Base-by-base conservation (phyloP, 2,797 vertebrate species). In the Tragelaphus oryx region DNA sequence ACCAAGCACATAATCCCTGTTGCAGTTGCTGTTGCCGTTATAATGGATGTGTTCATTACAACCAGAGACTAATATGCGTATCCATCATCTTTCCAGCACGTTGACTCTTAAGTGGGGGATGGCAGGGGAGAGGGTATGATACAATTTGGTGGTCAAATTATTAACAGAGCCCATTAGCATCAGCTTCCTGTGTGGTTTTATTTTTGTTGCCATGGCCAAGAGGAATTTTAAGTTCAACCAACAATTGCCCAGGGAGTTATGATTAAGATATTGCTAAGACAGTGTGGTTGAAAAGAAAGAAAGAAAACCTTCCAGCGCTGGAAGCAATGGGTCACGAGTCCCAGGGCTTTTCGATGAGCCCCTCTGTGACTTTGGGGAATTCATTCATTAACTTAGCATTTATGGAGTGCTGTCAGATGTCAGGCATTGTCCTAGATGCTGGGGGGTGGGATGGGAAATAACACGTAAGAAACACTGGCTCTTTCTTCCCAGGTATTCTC, bases 31-130 rank as follows among this genome's bases (percentile, higher is more conserved):
- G 97, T 98, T 95, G 97, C 98, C 97, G 97, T 97, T 97, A 96
- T 98, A 98, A 98, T 97, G 94, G 97, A 98, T 98, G 97, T 97
- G 97, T 98, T 98, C 98, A 98, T 98, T 98, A 98, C 98, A 98
- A 87, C 90, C 95, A 85, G 97, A 98, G 95, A 89, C 98, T 98
- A 98, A 98, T 98, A 97, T 96, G 96, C 90, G 95, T 97, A 98
- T 98, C 98, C 94, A 95, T 98, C 97, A 98, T 98, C 82, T 97
- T 97, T 85, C 95, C 86, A 52, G 89, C 55, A 2, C 48, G 95
- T 85, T 52, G 5, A 90, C 97, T 97, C 96, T 82, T 96, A 33
- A 78, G 95, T 85, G 88, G 92, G 95, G 71, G 37, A 80, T 44
- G 65, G 75, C 41, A 50, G 84, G 74, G 87, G 85, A 92, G 79